Percentiles rank a stretch among this genome's conserved stretches.
Conservation (phyloP, 2,797 vertebrate species). For the Microctenopoma stevenorrisi region DNA sequence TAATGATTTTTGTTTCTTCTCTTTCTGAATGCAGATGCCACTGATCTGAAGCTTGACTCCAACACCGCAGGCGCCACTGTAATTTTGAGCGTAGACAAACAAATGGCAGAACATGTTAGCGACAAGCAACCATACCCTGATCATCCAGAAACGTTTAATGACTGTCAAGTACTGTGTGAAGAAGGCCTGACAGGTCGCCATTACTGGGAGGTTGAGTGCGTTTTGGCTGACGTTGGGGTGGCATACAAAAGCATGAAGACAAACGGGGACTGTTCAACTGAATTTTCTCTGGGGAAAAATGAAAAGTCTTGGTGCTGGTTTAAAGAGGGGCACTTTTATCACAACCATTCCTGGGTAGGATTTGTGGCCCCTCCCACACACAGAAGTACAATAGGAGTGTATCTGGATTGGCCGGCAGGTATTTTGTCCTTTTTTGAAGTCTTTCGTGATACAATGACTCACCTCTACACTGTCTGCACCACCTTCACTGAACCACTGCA, state of each 20-base stretch:
- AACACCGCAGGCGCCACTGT: slow-evolving; percentile 1
- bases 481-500: slow-evolving; percentile 49
- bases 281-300: neutral
- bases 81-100: slow-evolving; percentile 19
- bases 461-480: slow-evolving; percentile 36
- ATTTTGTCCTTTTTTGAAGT: slow-evolving; percentile 50
- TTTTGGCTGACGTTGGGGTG: neutral
- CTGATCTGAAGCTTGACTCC: slow-evolving; percentile 43
- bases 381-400: slow-evolving; percentile 8
- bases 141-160: neutral
- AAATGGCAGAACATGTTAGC: accelerated
- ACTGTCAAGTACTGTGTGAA: neutral
- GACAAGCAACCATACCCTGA: slow-evolving; percentile 18
- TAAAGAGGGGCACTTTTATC: accelerated
- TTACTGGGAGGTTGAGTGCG: slow-evolving; percentile 49
- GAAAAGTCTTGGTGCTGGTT: slow-evolving; percentile 47
- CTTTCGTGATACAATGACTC: slow-evolving; percentile 2
- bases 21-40: slow-evolving; percentile 34
- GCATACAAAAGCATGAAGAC: slow-evolving; percentile 47
- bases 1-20: neutral
- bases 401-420: slow-evolving; percentile 47
- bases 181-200: slow-evolving; percentile 39
- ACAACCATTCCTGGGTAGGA: neutral
- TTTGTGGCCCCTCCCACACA: accelerated
- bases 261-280: accelerated